Conservation (phyloP, 2,797 vertebrate species). For the Rhabdophis nuchalis region DNA sequence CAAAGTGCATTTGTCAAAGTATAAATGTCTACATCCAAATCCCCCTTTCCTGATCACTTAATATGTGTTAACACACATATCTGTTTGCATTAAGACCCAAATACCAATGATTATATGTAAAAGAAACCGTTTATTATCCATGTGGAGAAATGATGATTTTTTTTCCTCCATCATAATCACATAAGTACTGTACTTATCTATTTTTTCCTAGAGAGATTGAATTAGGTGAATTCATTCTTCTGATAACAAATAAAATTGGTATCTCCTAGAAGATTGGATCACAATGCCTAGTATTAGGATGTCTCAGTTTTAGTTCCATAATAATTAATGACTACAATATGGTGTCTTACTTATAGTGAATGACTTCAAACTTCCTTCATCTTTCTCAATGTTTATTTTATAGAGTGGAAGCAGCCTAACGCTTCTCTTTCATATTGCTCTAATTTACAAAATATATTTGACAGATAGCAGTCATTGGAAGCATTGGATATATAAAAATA, state of each 20-base stretch:
- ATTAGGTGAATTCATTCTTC: background rate
- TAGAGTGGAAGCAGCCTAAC: background rate
- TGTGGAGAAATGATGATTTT: background rate
- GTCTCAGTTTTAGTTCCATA: background rate
- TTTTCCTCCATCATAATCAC: background rate
- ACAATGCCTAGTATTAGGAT: background rate
- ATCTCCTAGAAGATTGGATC: background rate
- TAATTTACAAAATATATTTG: background rate
- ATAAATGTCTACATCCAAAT: slow-evolving; percentile 31
- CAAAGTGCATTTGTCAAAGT: slow-evolving; percentile 35
- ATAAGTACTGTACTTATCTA: background rate
- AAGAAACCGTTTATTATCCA: background rate
- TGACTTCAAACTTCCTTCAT: background rate
- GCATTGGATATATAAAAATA: background rate
- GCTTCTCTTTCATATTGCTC: background rate
- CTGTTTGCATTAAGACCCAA: slow-evolving; percentile 24
- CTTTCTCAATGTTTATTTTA: background rate
- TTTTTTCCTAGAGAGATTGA: background rate
- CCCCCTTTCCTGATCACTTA: slow-evolving; percentile 36
- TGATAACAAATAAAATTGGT: background rate
- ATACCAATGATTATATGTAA: slow-evolving; percentile 18
- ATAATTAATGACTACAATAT: background rate
- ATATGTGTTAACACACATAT: slow-evolving; percentile 31
- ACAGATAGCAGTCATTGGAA: background rate
- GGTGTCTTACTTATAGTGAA: background rate